Base-by-base conservation (phyloP, 2,888 invertebrate genomes). In the Gymnocheta viridis region DNA sequence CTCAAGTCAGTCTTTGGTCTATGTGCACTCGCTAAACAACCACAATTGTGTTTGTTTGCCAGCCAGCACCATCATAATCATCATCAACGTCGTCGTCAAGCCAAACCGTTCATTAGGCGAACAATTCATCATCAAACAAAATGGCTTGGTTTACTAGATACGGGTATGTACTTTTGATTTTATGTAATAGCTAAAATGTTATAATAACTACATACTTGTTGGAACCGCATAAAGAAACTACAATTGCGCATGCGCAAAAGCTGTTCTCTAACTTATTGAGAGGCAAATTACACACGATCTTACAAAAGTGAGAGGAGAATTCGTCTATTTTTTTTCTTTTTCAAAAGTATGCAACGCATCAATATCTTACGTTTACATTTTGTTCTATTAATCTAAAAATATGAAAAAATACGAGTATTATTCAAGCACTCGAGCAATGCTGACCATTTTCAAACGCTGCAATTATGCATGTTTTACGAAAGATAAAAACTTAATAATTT, bases 1-100 rank as follows among this genome's bases (percentile, higher is more conserved):
- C 7, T 64, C 22, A 47, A 54, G 41, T 24, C 27, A 49, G 14
- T 64, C 22, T 76, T 47, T 58, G 47, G 35, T 77, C 56, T 77
- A 66, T 66, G 51, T 7, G 17, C 14, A 51, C 14, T 51, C 5
- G 47, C 47, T 7, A 47, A 47, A 47, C 17, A 17, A 47, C 47
- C 47, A 47, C 9, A 19, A 17, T 19, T 47, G 47, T 47, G 17
- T 47, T 19, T 47, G 47, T 47, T 47, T 47, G 47, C 17, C 17
- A 47, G 19, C 47, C 17, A 47, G 1, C 47, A 47, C 7, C 47
- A 47, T 9, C 47, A 44, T 17, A 4, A 17, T 47, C 9, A 47
- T 1, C 47, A 44, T 17, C 17, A 17, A 7, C 19, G 19, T 4
- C 47, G n/a, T 14, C 44, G 14, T 38, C 1, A 38, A 47, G 47